A percentile compares a stretch with the other conserved stretches of the same genome.
These are phyloP conservation scores for Pristionchus fissidentatus DNA, from an alignment of 2,888 invertebrate genomes.

Conservation along the genomic window DNA sequence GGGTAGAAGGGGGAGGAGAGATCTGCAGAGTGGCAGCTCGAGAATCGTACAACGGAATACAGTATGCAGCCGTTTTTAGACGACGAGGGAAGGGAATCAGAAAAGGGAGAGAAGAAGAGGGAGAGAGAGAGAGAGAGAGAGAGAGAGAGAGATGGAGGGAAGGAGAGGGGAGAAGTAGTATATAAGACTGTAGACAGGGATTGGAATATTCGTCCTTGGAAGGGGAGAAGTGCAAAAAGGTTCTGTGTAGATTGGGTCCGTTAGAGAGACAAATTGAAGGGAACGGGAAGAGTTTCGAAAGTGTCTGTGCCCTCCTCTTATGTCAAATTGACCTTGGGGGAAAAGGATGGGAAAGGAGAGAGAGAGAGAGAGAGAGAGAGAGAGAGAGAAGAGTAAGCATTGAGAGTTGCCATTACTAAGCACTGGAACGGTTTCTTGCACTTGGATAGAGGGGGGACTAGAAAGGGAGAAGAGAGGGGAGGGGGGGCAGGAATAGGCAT, in stretches of 20 bases:
- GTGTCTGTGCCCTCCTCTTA: not conserved
- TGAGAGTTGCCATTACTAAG: not conserved
- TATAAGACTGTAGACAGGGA: not conserved
- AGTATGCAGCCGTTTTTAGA: not conserved
- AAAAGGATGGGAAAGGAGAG: not conserved
- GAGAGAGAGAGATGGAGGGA: constrained; percentile 10
- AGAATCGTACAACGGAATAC: not conserved
- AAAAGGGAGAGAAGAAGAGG: not conserved
- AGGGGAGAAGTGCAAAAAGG: not conserved
- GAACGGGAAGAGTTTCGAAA: not conserved
- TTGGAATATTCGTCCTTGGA: not conserved
- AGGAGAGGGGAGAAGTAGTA: no score
- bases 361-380: constrained; percentile 7
- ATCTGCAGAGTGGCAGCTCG: no score
- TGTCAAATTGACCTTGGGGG: not conserved
- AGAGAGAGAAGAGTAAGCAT: not conserved
- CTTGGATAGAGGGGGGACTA: not conserved
- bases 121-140: constrained; percentile 21
- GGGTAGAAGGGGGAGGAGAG: no score
- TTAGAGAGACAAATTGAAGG: not conserved
- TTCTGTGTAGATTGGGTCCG: not conserved
- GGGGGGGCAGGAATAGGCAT: not conserved
- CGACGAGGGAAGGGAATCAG: not conserved
- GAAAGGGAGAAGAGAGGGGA: not conserved
- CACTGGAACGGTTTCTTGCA: not conserved